A percentile compares a stretch with the other conserved stretches of the same genome.
These are phyloP conservation scores for Tragulus kanchil DNA, from an alignment of 2,113 vertebrate genomes.

Conservation along the genomic window DNA sequence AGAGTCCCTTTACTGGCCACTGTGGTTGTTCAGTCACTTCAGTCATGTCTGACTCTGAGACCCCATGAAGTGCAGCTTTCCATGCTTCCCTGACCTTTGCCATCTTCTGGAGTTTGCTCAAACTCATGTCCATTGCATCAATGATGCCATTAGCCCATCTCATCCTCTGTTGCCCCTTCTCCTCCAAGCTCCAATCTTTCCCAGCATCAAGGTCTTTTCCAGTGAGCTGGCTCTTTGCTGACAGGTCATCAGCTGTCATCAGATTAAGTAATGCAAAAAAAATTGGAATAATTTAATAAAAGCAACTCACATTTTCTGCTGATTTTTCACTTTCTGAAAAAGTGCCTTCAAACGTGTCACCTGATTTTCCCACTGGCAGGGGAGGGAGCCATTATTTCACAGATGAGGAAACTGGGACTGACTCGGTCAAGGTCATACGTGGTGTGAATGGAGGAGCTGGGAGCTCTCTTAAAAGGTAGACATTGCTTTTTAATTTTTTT, in stretches of 20 bases:
- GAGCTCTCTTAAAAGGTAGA: not conserved
- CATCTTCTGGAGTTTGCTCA: not conserved
- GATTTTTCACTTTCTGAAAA: conserved; percentile 52
- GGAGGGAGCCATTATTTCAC: conserved; percentile 38
- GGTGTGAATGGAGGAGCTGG: not conserved
- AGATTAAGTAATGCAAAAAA: conserved; percentile 3
- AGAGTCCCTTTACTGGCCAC: not conserved
- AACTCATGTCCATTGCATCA: not conserved
- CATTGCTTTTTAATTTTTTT: not conserved
- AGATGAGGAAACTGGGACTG: not conserved
- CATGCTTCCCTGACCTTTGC: not conserved
- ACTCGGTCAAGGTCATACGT: not conserved
- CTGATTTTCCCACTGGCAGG: not conserved
- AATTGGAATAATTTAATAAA: conserved; percentile 8
- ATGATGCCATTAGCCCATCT: not conserved
- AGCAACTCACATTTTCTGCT: not conserved
- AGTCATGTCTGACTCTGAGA: not conserved
- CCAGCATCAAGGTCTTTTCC: not conserved
- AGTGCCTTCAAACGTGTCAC: conserved; percentile 3
- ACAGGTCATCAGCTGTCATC: not conserved
- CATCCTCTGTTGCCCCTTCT: not conserved
- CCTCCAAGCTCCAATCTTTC: not conserved
- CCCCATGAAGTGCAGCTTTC: not conserved
- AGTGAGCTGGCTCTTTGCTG: not conserved
- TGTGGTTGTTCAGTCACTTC: not conserved